Evolutionary conservation across 2,113 vertebrate species (phyloP).

Genomic region (human): DNA sequence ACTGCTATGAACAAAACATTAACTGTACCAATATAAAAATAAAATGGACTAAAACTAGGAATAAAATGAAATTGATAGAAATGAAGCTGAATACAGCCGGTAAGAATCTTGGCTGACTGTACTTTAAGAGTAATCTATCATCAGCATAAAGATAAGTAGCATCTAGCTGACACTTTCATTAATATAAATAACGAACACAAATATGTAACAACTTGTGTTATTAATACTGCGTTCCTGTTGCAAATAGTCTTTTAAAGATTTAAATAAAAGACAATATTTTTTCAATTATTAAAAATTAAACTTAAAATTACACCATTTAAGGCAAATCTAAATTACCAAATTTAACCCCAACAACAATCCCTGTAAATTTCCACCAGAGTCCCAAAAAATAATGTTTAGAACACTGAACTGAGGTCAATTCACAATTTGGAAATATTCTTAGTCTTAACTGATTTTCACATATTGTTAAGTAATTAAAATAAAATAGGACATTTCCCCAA

Average conservation of each 20-base stretch:
- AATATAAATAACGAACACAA: constrained; percentile 35
- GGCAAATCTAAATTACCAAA: constrained; percentile 40
- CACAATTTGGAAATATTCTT: constrained; percentile 28
- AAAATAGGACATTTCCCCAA: constrained; percentile 10
- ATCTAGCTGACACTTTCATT: not conserved
- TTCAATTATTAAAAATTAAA: not conserved
- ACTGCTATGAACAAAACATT: constrained; percentile 62
- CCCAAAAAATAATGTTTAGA: not conserved
- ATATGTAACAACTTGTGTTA: not conserved
- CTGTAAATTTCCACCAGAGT: constrained; percentile 1
- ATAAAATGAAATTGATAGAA: constrained; percentile 64
- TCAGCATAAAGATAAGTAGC: not conserved
- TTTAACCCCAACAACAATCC: constrained; percentile 15
- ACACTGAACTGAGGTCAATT: constrained; percentile 29
- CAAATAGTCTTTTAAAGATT: constrained; percentile 43
- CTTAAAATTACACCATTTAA: constrained; percentile 24
- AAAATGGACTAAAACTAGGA: constrained; percentile 61
- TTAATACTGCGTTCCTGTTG: not conserved
- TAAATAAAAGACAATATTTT: not conserved
- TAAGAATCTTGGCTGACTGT: constrained; percentile 40
- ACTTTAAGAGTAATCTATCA: not conserved
- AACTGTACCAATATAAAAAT: constrained; percentile 53
- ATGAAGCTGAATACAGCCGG: not conserved
- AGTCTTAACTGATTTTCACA: constrained; percentile 4
- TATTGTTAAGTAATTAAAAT: not conserved